A percentile compares a stretch with the other conserved stretches of the same genome.
Conservation (phyloP, 2,888 invertebrate species). For the Stegophylla sp. region DNA sequence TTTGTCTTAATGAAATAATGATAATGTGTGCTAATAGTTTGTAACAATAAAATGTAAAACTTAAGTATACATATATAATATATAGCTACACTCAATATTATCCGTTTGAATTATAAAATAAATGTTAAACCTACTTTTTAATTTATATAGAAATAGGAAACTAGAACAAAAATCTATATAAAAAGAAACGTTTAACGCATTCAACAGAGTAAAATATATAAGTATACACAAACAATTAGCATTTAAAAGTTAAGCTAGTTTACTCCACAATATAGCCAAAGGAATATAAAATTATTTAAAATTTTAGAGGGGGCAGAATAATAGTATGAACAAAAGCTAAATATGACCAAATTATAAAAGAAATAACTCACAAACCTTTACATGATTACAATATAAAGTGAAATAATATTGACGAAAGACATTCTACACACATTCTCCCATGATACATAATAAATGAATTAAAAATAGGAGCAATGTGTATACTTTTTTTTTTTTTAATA, state of each 20-base stretch:
- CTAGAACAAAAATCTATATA: conserved; percentile 57
- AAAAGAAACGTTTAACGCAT: conserved; percentile 40
- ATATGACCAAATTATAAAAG: conserved; percentile 35
- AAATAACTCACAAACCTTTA: conserved; percentile 55
- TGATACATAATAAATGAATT: conserved; percentile 30
- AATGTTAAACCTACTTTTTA: conserved; percentile 44
- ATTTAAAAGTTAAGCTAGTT: conserved; percentile 43
- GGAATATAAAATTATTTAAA: conserved; percentile 36
- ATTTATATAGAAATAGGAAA: conserved; percentile 53
- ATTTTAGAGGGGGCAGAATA: conserved; percentile 26
- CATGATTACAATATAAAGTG: conserved; percentile 33
- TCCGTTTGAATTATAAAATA: conserved; percentile 48
- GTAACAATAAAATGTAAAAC: conserved; percentile 17
- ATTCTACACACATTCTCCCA: conserved; percentile 36
- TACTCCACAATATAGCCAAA: conserved; percentile 30
- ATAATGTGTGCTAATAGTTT: conserved; percentile 36
- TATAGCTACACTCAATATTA: conserved; percentile 52
- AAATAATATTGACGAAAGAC: conserved; percentile 46
- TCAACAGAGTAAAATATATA: conserved; percentile 56
- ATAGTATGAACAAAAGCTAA: conserved; percentile 41
- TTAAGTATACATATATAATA: conserved; percentile 26
- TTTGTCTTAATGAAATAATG: conserved; percentile 6
- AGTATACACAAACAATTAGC: conserved; percentile 54
- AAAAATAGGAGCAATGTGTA: conserved; percentile 24
- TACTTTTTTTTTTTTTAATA: conserved; percentile 39